A percentile compares a stretch with the other conserved stretches of the same genome.
These are phyloP conservation scores for Actinia tenebrosa DNA, from an alignment of 64 coral and sea anemone species.

Conservation along the genomic window DNA sequence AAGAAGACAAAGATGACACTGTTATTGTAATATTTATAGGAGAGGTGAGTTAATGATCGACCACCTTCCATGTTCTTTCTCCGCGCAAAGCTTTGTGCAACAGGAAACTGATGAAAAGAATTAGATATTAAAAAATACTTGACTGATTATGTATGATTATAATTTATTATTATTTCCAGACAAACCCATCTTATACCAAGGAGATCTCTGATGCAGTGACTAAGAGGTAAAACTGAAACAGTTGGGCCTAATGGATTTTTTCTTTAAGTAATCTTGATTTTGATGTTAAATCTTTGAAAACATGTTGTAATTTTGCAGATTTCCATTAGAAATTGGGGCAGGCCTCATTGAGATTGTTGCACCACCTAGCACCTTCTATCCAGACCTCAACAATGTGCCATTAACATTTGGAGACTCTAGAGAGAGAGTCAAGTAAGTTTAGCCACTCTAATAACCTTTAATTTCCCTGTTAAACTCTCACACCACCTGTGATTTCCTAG, in stretches of 20 bases:
- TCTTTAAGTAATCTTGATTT: no score
- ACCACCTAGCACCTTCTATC: slow-evolving; percentile 71
- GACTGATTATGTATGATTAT: no score
- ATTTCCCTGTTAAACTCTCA: neutral
- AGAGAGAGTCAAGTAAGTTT: slow-evolving; percentile 85
- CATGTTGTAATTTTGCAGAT: slow-evolving; percentile 20
- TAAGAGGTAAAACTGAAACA: neutral
- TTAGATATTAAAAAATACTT: no score
- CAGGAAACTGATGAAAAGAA: no score
- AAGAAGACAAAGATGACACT: slow-evolving; percentile 87
- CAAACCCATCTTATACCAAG: neutral
- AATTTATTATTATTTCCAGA: neutral
- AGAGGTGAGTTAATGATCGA: slow-evolving; percentile 44
- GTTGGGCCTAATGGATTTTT: no score
- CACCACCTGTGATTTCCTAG: no score
- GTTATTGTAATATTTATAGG: slow-evolving; percentile 92
- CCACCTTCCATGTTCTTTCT: no score
- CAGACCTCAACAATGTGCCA: slow-evolving; percentile 73
- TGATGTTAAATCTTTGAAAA: no score
- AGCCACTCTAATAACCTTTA: neutral
- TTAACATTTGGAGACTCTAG: slow-evolving; percentile 82
- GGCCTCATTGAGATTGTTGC: slow-evolving; percentile 82
- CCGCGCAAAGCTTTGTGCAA: no score
- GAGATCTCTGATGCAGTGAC: neutral
- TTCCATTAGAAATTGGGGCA: slow-evolving; percentile 49